Evolutionary conservation across 2,113 vertebrate species (phyloP).

Genomic region (Cyanoliseus patagonus): DNA sequence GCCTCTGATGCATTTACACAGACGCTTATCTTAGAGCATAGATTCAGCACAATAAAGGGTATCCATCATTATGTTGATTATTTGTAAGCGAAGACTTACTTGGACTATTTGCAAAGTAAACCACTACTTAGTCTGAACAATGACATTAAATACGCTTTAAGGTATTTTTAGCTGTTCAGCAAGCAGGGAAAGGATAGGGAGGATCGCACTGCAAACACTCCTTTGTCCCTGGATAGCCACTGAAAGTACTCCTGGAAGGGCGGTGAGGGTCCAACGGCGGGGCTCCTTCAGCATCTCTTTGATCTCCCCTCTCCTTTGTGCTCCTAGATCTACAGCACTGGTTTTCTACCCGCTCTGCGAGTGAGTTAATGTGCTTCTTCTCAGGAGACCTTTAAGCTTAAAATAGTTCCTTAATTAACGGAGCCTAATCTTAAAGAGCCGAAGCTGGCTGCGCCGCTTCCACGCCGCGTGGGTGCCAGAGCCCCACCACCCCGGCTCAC

Average conservation of each 20-base stretch:
- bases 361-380: conserved; percentile 13
- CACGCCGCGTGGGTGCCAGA: not conserved
- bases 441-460: not conserved
- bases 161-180: not conserved
- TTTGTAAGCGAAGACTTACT: not conserved
- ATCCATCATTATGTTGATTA: not conserved
- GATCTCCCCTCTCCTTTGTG: not conserved
- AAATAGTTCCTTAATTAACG: conserved; percentile 39
- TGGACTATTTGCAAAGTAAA: not conserved
- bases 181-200: not conserved
- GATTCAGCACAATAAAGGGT: not conserved
- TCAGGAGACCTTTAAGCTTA: conserved; percentile 44
- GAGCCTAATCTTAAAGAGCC: not conserved
- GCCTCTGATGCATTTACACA: not conserved
- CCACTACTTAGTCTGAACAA: not conserved
- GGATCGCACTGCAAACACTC: not conserved
- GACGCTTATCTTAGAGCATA: not conserved
- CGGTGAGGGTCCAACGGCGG: not conserved
- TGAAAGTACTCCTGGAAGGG: not conserved
- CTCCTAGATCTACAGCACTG: not conserved
- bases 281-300: not conserved
- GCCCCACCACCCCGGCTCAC: not conserved
- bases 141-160: not conserved
- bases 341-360: not conserved
- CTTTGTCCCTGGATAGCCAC: not conserved